Evolutionary conservation across 2,797 vertebrate genomes (phyloP), one percentile per base, ranked within the genome.

Genomic region (Lepus oiostolus): DNA sequence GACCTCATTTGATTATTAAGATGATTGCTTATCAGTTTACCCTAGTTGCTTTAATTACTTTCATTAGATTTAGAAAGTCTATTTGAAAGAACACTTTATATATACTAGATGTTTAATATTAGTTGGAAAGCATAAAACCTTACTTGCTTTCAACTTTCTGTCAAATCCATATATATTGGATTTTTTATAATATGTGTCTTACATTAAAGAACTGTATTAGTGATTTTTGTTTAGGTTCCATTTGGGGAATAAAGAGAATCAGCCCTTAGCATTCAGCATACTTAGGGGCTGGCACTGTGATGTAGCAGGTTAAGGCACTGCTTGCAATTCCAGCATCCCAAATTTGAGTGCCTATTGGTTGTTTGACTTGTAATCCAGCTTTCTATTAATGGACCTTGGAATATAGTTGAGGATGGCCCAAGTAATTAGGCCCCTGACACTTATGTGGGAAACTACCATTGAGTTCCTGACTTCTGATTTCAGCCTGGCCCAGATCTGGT

Each of bases 101-200:
- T 75, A 50, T 72, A 87, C 80, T 85, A 30, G 13, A 76, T 22
- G 75, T 58, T 76, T 22, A 42, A 26, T 60, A 10, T 80, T 92
- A 92, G 72, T 83, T 76, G 62, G 17, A 94, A 96, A 77, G 65
- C 52, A 90, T 21, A 75, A 88, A 89, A 85, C 52, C 28, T 75
- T 32, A 87, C 42, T 2, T 90, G 68, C 67, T 80, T 84, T 76
- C 2, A 90, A 16, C n/a, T 94, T 97, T 72, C 47, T 22, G 38
- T n/a, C 22, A 85, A 85, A 72, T 17, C 32, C 32, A 24, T 35
- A 67, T 13, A 17, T 38, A 68, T n/a, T 77, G 8, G 79, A 88
- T 42, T 52, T 63, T 22, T 63, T 84, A 21, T 74, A 30, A 9
- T 85, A 24, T 79, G 10, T 35, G 14, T 12, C 32, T 76, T 22